Evolutionary conservation across 2,888 invertebrate species (phyloP), one percentile per base, ranked within the genome.

Genomic region (Fragum whitleyi): DNA sequence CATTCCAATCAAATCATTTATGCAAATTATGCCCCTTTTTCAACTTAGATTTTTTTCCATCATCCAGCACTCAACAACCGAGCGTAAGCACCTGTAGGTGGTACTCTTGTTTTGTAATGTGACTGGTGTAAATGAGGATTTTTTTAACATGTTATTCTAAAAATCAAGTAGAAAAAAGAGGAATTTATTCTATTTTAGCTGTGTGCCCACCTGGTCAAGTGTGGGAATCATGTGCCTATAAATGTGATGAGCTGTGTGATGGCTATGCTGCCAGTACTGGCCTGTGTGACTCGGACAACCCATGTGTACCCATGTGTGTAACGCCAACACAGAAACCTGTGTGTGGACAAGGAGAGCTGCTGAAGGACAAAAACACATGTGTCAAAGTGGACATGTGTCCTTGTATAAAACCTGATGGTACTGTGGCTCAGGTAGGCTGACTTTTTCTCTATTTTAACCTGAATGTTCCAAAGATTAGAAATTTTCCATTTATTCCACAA

Each of bases 331-430:
- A 69, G 1, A 81, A 78, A 16, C 70, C 77, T 7, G 53, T 57
- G 11, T 93, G 93, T 79, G 68, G 74, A 6, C 79, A 85, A 1
- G 91, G 91, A 2, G 85, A 89, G 32, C 77, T 89, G n/a, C 97
- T 97, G 96, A 95, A 96, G 1, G 97, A 97, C 91, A 95, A 95
- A 84, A 92, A 94, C 32, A 96, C 96, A 0, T 98, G 98, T 90
- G 97, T 97, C 0, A 94, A 95, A 0, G 92, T 95, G 19, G 95
- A 95, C 53, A 96, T 97, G 90, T 98, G 98, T 90, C 96, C 96
- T 16, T 98, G 98, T 91, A 95, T 95, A 77, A 95, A 96, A 55
- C 95, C 95, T 19, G 93, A 95, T 21, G 96, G 96, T 28, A 94
- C 95, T 65, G 94, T 96, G 14, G 95, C 97, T 2, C 96, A 96